Evolutionary conservation across 2,888 invertebrate species (phyloP), one percentile per base, ranked within the genome.

Genomic region (Rhagium mordax): DNA sequence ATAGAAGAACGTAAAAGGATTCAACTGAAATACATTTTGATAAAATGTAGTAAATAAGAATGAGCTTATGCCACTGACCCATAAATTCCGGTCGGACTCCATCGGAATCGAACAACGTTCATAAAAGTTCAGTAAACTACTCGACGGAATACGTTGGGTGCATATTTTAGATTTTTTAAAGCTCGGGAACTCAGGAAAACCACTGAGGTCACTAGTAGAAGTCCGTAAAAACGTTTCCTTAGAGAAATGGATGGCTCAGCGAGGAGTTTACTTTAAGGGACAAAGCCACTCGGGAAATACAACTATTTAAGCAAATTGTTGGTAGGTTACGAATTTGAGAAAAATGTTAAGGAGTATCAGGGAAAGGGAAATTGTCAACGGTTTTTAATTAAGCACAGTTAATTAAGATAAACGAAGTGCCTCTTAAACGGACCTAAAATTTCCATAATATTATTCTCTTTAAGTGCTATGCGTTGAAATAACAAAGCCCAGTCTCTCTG

Each of bases 81-180:
- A 72, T 76, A 74, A 76, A 76, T 74, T 73, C 49, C 61, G 57
- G 61, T 29, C 21, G 61, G 68, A 68, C 29, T 68, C 69, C 64
- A 29, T 64, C 68, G 62, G 64, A 74, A 78, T 80, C 79, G 74
- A 80, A 78, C 69, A 73, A 75, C 71, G 77, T 76, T 77, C 78
- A 80, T 81, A 80, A 81, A 81, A 79, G 77, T 80, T 80, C 74
- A 77, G 69, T 74, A 77, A 80, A 78, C 76, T 78, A 74, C 78
- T 75, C 72, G 72, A 60, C 71, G 70, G 68, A 65, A 73, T 79
- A 72, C 75, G 68, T 68, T 66, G 72, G 69, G 76, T 80, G 80
- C 79, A 81, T 81, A 81, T 81, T 81, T 81, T 81, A 80, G 78
- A 77, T 79, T 79, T 79, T 78, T 78, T 79, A 78, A 78, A 77